Conservation (phyloP, 2,888 invertebrate genomes). For the Chloroclystis v-ata region DNA sequence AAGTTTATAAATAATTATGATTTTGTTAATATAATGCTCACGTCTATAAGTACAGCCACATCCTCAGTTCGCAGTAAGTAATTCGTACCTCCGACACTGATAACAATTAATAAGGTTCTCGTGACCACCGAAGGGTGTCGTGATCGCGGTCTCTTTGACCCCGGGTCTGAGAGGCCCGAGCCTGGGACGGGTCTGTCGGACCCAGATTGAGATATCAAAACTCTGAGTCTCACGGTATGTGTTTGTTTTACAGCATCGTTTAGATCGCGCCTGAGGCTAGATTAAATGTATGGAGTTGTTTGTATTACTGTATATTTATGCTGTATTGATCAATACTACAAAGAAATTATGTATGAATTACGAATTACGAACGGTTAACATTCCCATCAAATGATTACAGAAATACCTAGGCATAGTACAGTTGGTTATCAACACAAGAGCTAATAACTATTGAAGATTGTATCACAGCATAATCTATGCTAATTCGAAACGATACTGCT, state of each 20-base stretch:
- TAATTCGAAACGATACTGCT: conserved; percentile 16
- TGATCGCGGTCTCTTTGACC: conserved; percentile 75
- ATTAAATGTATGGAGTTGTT: conserved; percentile 18
- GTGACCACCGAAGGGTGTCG: conserved; percentile 77
- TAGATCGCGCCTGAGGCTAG: conserved; percentile 43
- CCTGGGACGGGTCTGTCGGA: background rate
- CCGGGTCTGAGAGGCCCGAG: conserved; percentile 13
- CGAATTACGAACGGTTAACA: no score
- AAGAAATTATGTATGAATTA: no score
- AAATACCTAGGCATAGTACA: background rate
- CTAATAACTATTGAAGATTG: conserved; percentile 4
- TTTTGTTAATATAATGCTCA: no score
- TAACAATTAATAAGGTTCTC: conserved; percentile 52
- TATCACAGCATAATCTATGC: conserved; percentile 16
- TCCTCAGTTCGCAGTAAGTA: conserved; percentile 56
- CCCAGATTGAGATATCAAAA: conserved; percentile 76
- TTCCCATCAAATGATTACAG: background rate
- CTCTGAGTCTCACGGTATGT: conserved; percentile 59
- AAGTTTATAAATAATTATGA: no score
- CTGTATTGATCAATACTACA: no score
- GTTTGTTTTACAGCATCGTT: conserved; percentile 66
- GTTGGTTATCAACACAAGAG: conserved; percentile 1
- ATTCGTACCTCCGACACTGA: conserved; percentile 51
- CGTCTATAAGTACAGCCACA: conserved; percentile 30
- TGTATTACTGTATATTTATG: no score